Evolutionary conservation across 2,888 invertebrate species (phyloP), one percentile per base, ranked within the genome.

Genomic region (Lasiommata megera): DNA sequence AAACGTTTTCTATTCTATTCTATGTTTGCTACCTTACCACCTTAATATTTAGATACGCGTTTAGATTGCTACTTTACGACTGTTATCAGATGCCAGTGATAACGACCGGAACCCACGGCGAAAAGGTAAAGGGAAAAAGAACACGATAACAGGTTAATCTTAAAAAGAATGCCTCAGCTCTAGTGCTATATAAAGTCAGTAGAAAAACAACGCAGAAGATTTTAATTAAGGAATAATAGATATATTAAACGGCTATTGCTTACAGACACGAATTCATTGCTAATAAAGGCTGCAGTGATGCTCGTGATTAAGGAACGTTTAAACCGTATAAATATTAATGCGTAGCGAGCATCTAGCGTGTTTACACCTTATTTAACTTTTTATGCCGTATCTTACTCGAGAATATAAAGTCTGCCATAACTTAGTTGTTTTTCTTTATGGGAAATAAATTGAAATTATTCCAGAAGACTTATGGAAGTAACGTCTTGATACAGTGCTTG

Each of bases 311-410:
- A 77, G 72, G 82, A 84, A 75, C 86, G 84, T 84, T 87, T 88
- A 86, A 79, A 77, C 72, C 72, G 71, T 76, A 84, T 86, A 75
- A 80, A 86, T 88, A 86, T 86, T 87, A 82, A 86, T 85, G 79
- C 71, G 70, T 72, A 69, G 76, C 75, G 74, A 73, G 76, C 75
- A 69, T 72, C 70, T 79, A 74, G 82, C 82, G 82, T 85, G 83
- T 68, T 76, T 70, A 66, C 69, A 70, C 67, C 69, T 69, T 73
- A 76, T 80, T 79, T 73, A 54, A 60, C 63, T 65, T 69, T 68
- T 68, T 67, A 60, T 56, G 23, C 43, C 48, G 50, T 56, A 61
- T 62, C 40, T 50, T 46, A 47, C 44, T 48, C 43, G 29, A 18
- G 40, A 31, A n/a, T 41, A 17, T 16, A 40, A 37, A 37, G 18